Evolutionary conservation across 1,140 invertebrate species (phyloP), one percentile per base, ranked within the genome.

Genomic region (Eriosoma lanigerum): DNA sequence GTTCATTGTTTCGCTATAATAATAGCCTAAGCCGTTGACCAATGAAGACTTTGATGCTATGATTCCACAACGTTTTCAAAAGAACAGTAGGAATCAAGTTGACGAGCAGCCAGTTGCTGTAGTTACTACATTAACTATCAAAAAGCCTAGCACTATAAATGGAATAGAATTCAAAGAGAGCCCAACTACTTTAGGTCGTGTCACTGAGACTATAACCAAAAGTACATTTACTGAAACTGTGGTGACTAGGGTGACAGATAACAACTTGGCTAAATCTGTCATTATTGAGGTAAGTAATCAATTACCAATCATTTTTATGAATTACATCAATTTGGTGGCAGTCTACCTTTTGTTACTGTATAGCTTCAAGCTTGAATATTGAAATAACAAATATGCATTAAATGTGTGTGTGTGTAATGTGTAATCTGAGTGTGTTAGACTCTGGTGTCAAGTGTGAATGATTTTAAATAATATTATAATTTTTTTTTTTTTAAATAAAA

Each of bases 221-320:
- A 95, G 94, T 85, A 96, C 94, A 80, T 93, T 95, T 87, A 96
- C 94, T 83, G 95, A 96, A 89, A 96, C 94, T 64, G 94, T 94
- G 82, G 94, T 96, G 85, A 96, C 94, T 82, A 89, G 95, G 83
- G 90, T 96, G 86, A 97, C 95, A 82, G 93, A 96, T 87, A 97
- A 97, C 89, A 90, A 93, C 84, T 89, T 94, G 87, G 89, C 92
- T 84, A 89, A 89, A 85, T 92, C 93, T 83, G 88, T 95, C 84
- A 92, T 95, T 86, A 91, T 92, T 85, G 94, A 96, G 94, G 95
- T 96, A 90, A 86, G 87, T 87, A 32, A 72, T 52, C 24, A 72
- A 52, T 72, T 19, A 52, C 48, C 48, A 1, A 52, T 1, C 24
- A 52, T 46, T 46, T 46, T 24, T 24, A 46, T 72, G 6, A 62